These are phyloP conservation scores for Lepus americanus DNA, from an alignment of 2,113 vertebrate genomes.

Conservation along the genomic window DNA sequence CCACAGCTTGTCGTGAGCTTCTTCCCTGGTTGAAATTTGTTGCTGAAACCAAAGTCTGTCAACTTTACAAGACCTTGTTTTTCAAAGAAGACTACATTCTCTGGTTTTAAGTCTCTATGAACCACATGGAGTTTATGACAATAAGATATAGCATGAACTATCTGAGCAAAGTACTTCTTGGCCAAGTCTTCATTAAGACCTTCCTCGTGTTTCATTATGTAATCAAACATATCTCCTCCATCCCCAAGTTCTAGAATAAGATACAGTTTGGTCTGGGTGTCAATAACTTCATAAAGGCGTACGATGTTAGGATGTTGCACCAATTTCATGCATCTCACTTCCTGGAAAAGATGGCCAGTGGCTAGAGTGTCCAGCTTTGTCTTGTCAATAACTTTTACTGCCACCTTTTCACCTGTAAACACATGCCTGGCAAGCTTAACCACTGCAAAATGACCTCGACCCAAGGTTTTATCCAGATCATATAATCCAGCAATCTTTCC, in stretches of 20 bases:
- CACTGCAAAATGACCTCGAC: slow-evolving; percentile 97
- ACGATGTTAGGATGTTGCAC: slow-evolving; percentile 99
- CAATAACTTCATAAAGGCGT: slow-evolving; percentile 97
- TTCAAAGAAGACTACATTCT: slow-evolving; percentile 99
- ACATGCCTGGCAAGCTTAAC: slow-evolving; percentile 98
- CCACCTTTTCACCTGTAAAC: slow-evolving; percentile 99
- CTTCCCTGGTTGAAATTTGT: slow-evolving; percentile 99
- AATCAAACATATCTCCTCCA: slow-evolving; percentile 99
- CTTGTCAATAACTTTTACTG: slow-evolving; percentile 99
- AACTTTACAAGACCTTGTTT: slow-evolving; percentile 99
- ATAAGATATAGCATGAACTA: slow-evolving; percentile 99
- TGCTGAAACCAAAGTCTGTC: slow-evolving; percentile 99
- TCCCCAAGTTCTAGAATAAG: slow-evolving; percentile 98
- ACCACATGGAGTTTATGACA: slow-evolving; percentile 98
- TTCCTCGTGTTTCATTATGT: slow-evolving; percentile 99
- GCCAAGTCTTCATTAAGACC: slow-evolving; percentile 98
- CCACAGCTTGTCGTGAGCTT: slow-evolving; percentile 99
- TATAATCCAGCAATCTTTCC: slow-evolving; percentile 99
- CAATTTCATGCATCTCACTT: slow-evolving; percentile 99
- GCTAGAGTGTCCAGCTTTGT: slow-evolving; percentile 97
- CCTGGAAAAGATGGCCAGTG: slow-evolving; percentile 98
- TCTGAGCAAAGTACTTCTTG: slow-evolving; percentile 99
- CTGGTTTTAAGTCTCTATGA: slow-evolving; percentile 97
- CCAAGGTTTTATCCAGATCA: slow-evolving; percentile 98
- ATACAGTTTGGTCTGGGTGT: slow-evolving; percentile 99